Percentiles rank a stretch among this genome's conserved stretches.
Evolutionary conservation across 2,113 vertebrate species (phyloP).

Genomic region (Podiceps cristatus): DNA sequence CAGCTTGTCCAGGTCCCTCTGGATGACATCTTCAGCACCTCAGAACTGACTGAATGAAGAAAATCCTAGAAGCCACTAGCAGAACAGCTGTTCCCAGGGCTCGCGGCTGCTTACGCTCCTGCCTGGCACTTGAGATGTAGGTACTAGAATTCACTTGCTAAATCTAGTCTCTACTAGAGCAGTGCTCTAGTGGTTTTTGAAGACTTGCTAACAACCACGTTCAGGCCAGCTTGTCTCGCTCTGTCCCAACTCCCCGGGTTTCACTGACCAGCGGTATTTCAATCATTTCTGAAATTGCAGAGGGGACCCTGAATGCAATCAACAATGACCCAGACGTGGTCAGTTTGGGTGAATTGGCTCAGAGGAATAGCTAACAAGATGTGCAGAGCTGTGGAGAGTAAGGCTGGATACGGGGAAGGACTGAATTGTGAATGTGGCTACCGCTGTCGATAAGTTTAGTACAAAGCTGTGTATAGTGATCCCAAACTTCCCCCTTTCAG

Average conservation of each 20-base stretch:
- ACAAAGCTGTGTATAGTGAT: neutral
- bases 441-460: neutral
- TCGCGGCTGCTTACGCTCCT: neutral
- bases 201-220: neutral
- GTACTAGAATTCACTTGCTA: neutral
- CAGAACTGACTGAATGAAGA: neutral
- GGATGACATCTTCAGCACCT: neutral
- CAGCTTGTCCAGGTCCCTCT: too few species aligned
- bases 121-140: neutral
- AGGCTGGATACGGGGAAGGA: neutral
- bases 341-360: neutral
- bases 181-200: neutral
- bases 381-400: neutral
- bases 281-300: neutral
- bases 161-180: neutral
- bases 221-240: neutral
- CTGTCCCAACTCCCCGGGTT: neutral
- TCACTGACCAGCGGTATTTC: neutral
- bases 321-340: rapidly evolving
- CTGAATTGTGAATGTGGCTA: neutral
- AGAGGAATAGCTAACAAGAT: neutral
- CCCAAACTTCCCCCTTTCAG: neutral
- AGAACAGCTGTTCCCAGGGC: neutral
- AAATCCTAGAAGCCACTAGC: neutral
- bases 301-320: neutral